Evolutionary conservation across 2,797 vertebrate genomes (phyloP).

Genomic region (Sebastes wilsoni): DNA sequence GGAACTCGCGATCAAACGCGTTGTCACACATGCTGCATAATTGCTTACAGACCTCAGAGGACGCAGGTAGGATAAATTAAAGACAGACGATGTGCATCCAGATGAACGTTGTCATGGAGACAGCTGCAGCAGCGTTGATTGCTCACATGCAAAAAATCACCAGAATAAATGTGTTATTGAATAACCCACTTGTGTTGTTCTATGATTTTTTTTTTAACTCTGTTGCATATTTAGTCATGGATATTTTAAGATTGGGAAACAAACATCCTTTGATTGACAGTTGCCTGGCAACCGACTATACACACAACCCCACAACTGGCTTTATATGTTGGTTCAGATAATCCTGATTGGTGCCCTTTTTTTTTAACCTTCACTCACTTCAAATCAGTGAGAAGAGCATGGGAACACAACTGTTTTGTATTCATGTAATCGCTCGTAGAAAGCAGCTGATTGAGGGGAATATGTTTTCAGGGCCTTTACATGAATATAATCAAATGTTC

Average conservation of each 20-base stretch:
- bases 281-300: not conserved
- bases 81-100: not conserved
- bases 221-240: not conserved
- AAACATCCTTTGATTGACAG: not conserved
- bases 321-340: not conserved
- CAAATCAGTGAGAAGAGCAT: not conserved
- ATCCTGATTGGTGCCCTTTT: not conserved
- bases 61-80: not conserved
- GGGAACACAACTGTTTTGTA: not conserved
- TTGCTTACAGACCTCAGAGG: constrained; percentile 26
- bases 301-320: not conserved
- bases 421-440: not conserved
- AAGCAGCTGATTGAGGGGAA: not conserved
- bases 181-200: not conserved
- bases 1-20: not conserved
- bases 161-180: not conserved
- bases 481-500: not conserved
- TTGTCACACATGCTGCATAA: constrained; percentile 14
- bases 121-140: not conserved
- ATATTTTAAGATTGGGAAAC: not conserved
- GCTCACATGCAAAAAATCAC: not conserved
- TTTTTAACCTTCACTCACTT: not conserved
- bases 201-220: not conserved
- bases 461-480: not conserved
- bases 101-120: not conserved